Base-by-base conservation (phyloP, 1,140 invertebrate species). In the Holotrichia oblita region DNA sequence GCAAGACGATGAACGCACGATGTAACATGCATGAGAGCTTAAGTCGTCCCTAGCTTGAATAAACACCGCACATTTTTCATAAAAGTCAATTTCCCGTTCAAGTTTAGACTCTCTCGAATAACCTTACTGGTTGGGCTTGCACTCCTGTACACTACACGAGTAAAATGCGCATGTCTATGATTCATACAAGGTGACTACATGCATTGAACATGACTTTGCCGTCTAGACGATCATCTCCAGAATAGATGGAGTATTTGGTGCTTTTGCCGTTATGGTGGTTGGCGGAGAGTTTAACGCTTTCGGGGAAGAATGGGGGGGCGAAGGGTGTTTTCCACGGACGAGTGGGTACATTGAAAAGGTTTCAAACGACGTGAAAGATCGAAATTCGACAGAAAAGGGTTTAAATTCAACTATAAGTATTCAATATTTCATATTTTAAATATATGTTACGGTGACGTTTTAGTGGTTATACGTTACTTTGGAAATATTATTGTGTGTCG, bases 51-150 rank as follows among this genome's bases (percentile, higher is more conserved):
- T 72, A 74, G 81, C 73, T 80, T 80, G 79, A 80, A 81, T 80
- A 81, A 81, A 81, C 79, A 81, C 77, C 80, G 76, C 75, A 80
- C 81, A 81, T 77, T 79, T 81, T 81, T 80, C 81, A 81, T 81
- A 81, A 80, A 81, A 81, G 81, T 81, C 79, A 81, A 81, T 81
- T 81, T 81, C 81, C 81, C 78, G 80, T 75, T 81, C 44, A 22
- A 40, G 42, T 76, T 59, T 77, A 77, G 61, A 69, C 61, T 69
- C n/a, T n/a, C 27, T 17, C 12, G 61, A 69, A 69, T 22, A 69
- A 34, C 61, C 12, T 61, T n/a, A n/a, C n/a, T n/a, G n/a, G n/a
- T n/a, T n/a, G n/a, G n/a, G 3, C 3, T 61, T 61, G 42, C 14
- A 64, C 61, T 4, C n/a, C 73, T 12, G 73, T 20, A 42, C 73